These are phyloP conservation scores for Baccha elongata DNA, from an alignment of 2,888 invertebrate species.

Conservation along the genomic window DNA sequence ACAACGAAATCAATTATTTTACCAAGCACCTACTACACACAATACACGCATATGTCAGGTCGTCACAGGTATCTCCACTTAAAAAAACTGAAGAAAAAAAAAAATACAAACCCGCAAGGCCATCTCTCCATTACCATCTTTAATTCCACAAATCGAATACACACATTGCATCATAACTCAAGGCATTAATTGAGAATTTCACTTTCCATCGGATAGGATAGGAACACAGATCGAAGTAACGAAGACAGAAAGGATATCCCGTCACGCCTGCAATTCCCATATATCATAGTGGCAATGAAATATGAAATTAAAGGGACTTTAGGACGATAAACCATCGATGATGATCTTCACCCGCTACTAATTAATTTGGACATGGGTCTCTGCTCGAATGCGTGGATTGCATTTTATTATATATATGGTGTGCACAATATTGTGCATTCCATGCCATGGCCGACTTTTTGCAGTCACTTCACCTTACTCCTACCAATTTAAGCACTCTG, in stretches of 20 bases:
- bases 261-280: conserved; percentile 59
- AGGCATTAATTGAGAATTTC: conserved; percentile 68
- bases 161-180: conserved; percentile 68
- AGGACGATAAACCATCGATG: conserved; percentile 69
- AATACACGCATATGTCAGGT: conserved; percentile 34
- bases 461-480: conserved; percentile 6
- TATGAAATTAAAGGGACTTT: conserved; percentile 70
- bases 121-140: conserved; percentile 40
- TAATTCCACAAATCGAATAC: background rate
- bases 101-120: conserved; percentile 61
- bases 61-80: conserved; percentile 19
- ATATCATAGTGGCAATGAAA: conserved; percentile 64
- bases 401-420: background rate
- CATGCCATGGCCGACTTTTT: conserved; percentile 39
- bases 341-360: conserved; percentile 74
- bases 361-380: conserved; percentile 70
- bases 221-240: conserved; percentile 8
- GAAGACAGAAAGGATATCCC: conserved; percentile 53
- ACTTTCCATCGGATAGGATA: conserved; percentile 48
- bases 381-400: background rate
- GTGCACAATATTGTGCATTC: conserved; percentile 14
- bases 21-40: conserved; percentile 43
- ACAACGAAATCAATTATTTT: conserved; percentile 2
- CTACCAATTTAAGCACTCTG: conserved; percentile 9
- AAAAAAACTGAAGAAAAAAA: too few species aligned